Evolutionary conservation across 2,113 vertebrate species (phyloP).

Genomic region (Fregetta grallaria): DNA sequence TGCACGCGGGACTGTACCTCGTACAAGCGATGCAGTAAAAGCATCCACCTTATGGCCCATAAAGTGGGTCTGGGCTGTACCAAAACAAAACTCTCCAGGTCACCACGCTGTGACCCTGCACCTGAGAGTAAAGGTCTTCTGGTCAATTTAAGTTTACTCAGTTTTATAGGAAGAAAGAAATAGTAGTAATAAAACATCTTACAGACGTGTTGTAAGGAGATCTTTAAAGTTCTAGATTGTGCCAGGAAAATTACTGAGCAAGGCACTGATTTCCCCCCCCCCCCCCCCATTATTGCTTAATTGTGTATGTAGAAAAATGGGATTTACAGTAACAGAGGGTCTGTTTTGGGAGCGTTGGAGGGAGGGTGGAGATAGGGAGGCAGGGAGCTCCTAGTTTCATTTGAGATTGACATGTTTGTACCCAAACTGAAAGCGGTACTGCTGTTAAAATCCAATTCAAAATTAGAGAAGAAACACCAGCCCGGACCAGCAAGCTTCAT

Average conservation of each 20-base stretch:
- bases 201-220: not conserved
- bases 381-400: not conserved
- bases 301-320: not conserved
- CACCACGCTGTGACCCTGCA: not conserved
- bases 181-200: not conserved
- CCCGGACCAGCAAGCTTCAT: not conserved
- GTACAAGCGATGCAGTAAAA: not conserved
- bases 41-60: not conserved
- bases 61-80: not conserved
- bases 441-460: not conserved
- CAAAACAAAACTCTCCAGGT: not conserved
- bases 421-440: fast-evolving
- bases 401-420: not conserved
- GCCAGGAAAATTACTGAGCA: not conserved
- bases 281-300: not conserved
- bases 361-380: not conserved
- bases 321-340: not conserved
- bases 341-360: not conserved
- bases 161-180: conserved; percentile 3
- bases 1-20: fast-evolving
- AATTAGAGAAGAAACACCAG: not conserved
- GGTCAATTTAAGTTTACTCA: not conserved
- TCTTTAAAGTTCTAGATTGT: not conserved
- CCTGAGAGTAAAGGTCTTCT: not conserved
- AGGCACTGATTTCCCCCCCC: not conserved